These are phyloP conservation scores for Prinia subflava DNA, from an alignment of 2,113 vertebrate species.

Conservation along the genomic window DNA sequence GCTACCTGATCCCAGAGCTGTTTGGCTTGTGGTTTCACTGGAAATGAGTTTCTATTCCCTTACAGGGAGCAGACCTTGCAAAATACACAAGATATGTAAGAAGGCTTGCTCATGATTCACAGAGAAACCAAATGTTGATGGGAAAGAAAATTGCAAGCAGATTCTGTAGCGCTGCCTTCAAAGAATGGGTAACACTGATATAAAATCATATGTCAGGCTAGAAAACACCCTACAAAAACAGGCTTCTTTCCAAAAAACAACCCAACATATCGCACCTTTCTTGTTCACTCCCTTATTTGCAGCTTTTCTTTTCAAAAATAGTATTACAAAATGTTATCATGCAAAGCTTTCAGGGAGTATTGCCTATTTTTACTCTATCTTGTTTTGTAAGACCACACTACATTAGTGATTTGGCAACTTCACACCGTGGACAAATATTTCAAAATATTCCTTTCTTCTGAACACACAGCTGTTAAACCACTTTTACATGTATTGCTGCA, in stretches of 20 bases:
- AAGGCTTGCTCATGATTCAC: neutral
- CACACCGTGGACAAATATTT: neutral
- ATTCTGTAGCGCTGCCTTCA: neutral
- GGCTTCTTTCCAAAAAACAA: neutral
- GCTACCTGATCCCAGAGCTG: neutral
- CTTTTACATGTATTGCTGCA: neutral
- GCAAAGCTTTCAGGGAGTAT: neutral
- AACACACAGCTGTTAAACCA: neutral
- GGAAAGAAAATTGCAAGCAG: neutral
- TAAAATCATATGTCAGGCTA: neutral
- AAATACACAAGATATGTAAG: neutral
- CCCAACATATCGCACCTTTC: neutral
- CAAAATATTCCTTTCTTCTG: neutral
- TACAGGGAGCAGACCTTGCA: neutral
- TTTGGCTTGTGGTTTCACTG: neutral
- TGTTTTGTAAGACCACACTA: neutral
- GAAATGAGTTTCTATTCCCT: neutral
- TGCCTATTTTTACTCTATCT: constrained; percentile 12
- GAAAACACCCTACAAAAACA: neutral
- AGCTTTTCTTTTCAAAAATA: neutral
- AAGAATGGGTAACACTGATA: neutral
- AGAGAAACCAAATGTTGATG: neutral
- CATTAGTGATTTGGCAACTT: neutral
- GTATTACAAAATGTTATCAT: neutral
- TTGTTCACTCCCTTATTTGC: neutral